Evolutionary conservation across 2,888 invertebrate genomes (phyloP).

Genomic region (Agrotis clavis): DNA sequence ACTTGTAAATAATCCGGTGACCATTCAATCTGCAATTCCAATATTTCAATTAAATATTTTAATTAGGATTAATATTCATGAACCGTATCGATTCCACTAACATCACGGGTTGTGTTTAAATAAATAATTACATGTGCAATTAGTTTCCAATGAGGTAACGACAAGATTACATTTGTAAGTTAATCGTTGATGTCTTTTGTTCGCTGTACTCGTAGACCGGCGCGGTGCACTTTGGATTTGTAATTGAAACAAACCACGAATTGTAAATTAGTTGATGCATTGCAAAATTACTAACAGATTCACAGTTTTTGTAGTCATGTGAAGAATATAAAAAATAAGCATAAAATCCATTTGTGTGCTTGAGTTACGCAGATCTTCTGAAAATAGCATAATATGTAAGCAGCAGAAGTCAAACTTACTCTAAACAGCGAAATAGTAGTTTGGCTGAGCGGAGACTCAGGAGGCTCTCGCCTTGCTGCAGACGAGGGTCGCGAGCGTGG

Average conservation of each 20-base stretch:
- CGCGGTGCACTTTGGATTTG: conserved; percentile 27
- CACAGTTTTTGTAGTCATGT: neutral
- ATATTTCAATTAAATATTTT: conserved; percentile 49
- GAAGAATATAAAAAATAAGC: too few species aligned
- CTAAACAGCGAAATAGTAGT: conserved; percentile 85
- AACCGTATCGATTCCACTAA: conserved; percentile 46
- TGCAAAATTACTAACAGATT: neutral
- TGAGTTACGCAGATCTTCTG: neutral
- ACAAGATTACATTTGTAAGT: conserved; percentile 63
- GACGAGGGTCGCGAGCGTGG: conserved; percentile 84
- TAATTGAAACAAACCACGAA: conserved; percentile 44
- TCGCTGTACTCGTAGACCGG: conserved; percentile 19
- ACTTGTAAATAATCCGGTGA: conserved; percentile 41
- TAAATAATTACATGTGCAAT: conserved; percentile 55
- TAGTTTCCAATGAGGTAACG: conserved; percentile 65
- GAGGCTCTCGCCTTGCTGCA: conserved; percentile 75
- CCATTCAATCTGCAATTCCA: conserved; percentile 50
- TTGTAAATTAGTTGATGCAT: conserved; percentile 17
- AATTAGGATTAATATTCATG: conserved; percentile 55
- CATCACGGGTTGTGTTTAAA: conserved; percentile 39
- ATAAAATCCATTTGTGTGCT: neutral
- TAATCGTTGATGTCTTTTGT: conserved; percentile 73
- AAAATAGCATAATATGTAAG: neutral
- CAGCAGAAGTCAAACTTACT: conserved; percentile 80
- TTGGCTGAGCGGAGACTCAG: conserved; percentile 78